Evolutionary conservation across 2,797 vertebrate genomes (phyloP).

Genomic region (Varecia variegata): DNA sequence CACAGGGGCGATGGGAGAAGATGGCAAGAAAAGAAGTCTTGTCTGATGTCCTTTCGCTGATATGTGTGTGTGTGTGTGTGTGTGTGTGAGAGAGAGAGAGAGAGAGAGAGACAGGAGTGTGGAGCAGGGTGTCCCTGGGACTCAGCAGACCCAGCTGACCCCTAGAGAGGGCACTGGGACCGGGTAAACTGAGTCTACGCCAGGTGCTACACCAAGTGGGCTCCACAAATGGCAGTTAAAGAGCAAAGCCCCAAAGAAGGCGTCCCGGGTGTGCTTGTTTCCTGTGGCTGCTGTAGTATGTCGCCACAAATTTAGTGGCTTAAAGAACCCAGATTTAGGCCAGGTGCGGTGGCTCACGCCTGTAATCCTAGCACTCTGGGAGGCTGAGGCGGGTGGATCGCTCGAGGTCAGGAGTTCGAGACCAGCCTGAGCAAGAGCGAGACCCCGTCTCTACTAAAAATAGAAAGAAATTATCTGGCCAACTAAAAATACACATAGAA

Average conservation of each 20-base stretch:
- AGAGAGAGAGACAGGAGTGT: not conserved
- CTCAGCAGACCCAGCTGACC: not conserved
- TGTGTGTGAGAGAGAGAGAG: too few species aligned
- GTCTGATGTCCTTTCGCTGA: not conserved
- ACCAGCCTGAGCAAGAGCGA: too few species aligned
- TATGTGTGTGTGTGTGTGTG: not conserved
- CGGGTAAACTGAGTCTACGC: not conserved
- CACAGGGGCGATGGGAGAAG: not conserved
- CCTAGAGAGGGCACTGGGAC: too few species aligned
- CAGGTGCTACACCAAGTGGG: not conserved
- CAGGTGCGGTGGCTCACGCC: too few species aligned
- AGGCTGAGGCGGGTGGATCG: too few species aligned
- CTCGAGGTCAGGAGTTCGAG: too few species aligned
- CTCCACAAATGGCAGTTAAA: not conserved
- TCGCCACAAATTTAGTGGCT: not conserved
- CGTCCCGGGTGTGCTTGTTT: too few species aligned
- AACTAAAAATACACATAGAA: too few species aligned
- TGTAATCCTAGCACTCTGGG: too few species aligned
- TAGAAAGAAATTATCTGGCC: too few species aligned
- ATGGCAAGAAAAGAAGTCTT: not conserved
- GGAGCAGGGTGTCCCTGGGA: too few species aligned
- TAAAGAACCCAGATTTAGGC: not conserved
- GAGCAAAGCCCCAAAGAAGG: not conserved
- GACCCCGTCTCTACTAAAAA: too few species aligned
- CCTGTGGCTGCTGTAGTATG: not conserved